A percentile compares a stretch with the other conserved stretches of the same genome.
phyloP scores from a whole-genome alignment of 2,113 vertebrate genomes.

The Aldabrachelys gigantea region DNA sequence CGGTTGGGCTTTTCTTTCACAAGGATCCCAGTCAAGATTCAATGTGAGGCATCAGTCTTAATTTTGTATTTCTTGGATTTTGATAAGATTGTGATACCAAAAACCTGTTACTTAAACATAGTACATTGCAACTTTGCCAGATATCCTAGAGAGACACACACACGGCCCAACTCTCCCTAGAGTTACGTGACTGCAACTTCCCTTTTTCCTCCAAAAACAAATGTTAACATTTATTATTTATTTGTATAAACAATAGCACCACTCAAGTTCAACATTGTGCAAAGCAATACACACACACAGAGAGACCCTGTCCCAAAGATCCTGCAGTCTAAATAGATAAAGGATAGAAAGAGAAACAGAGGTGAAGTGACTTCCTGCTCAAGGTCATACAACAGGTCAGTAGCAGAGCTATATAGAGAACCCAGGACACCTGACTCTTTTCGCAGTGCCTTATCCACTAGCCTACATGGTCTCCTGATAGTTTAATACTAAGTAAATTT shows the following conservation, averaged over 20 bases:
- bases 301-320: not conserved
- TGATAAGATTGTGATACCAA: not conserved
- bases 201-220: not conserved
- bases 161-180: not conserved
- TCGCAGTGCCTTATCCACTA: not conserved
- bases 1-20: not conserved
- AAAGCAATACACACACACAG: not conserved
- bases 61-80: not conserved
- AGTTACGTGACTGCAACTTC: not conserved
- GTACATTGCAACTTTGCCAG: not conserved
- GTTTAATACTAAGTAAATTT: not conserved
- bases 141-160: not conserved
- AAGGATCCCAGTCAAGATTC: not conserved
- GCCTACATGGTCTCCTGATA: not conserved
- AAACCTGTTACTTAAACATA: not conserved
- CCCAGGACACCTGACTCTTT: not conserved
- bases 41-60: not conserved
- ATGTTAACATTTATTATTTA: not conserved
- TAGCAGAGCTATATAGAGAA: not conserved
- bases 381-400: rapidly evolving
- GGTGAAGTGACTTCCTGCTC: not conserved
- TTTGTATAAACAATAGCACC: rapidly evolving
- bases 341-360: rapidly evolving
- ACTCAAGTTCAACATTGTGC: not conserved
- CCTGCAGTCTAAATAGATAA: not conserved